Conservation (phyloP, 2,797 vertebrate genomes). For the Alcedo quadribrachys region DNA sequence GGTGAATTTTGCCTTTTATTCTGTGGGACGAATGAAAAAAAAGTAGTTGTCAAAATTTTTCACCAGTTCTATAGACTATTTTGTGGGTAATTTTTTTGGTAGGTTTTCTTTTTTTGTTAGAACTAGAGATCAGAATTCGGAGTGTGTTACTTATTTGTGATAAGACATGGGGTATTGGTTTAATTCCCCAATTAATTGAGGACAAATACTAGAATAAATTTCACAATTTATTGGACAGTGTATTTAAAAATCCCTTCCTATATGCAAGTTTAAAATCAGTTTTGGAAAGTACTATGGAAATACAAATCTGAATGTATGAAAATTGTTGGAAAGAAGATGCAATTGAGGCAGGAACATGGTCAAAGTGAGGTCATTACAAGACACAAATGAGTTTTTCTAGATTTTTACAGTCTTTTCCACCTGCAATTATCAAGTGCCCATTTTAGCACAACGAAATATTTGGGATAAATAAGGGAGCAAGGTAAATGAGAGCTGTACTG, state of each 20-base stretch:
- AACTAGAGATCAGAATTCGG: background rate
- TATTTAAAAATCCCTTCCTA: background rate
- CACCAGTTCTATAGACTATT: background rate
- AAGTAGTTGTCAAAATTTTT: conserved; percentile 3
- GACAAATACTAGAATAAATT: background rate
- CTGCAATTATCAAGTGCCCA: background rate
- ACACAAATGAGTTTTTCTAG: background rate
- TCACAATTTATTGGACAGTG: background rate
- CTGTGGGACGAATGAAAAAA: conserved; percentile 5
- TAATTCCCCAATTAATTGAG: background rate
- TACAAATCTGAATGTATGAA: background rate
- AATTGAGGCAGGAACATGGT: background rate
- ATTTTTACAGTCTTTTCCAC: background rate
- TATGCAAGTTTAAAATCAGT: background rate
- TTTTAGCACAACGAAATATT: background rate
- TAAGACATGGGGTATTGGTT: background rate
- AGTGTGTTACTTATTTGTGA: background rate
- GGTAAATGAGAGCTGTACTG: background rate
- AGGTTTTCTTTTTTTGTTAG: background rate
- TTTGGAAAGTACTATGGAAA: background rate
- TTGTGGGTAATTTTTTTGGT: background rate
- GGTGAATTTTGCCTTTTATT: conserved; percentile 27
- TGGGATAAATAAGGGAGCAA: background rate
- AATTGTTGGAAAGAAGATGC: background rate
- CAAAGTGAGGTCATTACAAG: background rate